These are phyloP conservation scores for Eupithecia pulchellata DNA, from an alignment of 2,888 invertebrate species.

Conservation along the genomic window DNA sequence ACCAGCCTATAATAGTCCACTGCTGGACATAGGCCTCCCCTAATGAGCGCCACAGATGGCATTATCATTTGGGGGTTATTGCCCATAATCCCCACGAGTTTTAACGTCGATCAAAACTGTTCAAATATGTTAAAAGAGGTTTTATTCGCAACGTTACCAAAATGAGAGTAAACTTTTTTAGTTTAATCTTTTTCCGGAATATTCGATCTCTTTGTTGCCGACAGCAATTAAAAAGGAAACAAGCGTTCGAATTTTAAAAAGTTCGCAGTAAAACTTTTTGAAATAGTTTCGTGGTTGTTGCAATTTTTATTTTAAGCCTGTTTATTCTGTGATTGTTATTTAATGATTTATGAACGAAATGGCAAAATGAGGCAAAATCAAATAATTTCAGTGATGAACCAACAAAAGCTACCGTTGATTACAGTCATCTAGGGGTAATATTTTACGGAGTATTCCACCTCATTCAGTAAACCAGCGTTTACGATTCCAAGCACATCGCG, in stretches of 20 bases:
- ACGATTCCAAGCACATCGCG: constrained; percentile 63
- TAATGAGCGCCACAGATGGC: no score
- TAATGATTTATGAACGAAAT: neutral
- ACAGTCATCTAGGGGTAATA: neutral
- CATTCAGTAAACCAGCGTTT: constrained; percentile 48
- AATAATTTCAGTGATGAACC: neutral
- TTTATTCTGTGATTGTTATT: neutral
- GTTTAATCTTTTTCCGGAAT: constrained; percentile 45
- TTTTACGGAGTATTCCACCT: constrained; percentile 35
- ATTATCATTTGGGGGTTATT: no score
- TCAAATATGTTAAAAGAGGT: neutral
- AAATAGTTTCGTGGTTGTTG: neutral
- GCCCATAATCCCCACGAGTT: no score
- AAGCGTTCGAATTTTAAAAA: constrained; percentile 58
- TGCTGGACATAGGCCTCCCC: no score
- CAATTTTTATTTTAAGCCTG: neutral
- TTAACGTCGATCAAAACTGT: no score
- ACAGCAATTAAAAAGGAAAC: constrained; percentile 69
- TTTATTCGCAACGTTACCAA: constrained; percentile 1
- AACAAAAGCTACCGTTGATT: constrained; percentile 8
- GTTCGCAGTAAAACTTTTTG: constrained; percentile 49
- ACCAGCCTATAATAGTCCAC: no score
- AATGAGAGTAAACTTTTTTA: constrained; percentile 16
- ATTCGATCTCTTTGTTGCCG: constrained; percentile 66
- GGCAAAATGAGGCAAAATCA: neutral